Evolutionary conservation across 2,113 vertebrate species (phyloP), one percentile per base, ranked within the genome.

Genomic region (Trichechus manatus): DNA sequence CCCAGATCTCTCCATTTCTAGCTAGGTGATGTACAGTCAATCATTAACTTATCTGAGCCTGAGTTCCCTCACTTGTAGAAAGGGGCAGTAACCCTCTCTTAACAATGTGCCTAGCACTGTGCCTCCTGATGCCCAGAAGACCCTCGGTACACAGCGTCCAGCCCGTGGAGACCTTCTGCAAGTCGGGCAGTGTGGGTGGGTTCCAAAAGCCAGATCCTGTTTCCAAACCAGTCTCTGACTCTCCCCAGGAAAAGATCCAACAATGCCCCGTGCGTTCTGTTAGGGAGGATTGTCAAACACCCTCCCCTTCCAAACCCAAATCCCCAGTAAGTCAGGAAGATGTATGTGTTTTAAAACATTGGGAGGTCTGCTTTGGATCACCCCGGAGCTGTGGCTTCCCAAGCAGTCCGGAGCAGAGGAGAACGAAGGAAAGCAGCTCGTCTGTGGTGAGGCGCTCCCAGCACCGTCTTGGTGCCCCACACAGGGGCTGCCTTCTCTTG

Each of bases 331-430:
- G 97, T 94, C 98, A 97, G 97, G 98, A 98, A 98, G 98, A 98
- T 97, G 93, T 97, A 97, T 97, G 97, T 96, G 97, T 97, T 98
- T 97, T 94, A 98, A 98, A 98, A 98, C 98, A 97, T 96, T 27
- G 84, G 98, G 96, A 96, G 97, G 98, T 99, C 98, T 99, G 98
- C 96, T 97, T 98, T 98, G 98, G 98, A 98, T 99, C 98, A 99
- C 96, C 97, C 96, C 95, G 95, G 97, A 97, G 98, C 97, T 8
- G 50, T 78, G 97, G 98, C 98, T 98, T 97, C 98, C 42, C 89
- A 2, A 95, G 70, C 70, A 74, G 53, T 56, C 47, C 53, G 53
- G 53, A 92, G 97, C 98, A 96, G 98, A 97, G 89, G 97, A 93
- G 98, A 98, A 93, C 95, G 96, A 98, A 97, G 98, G 42, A 97